phyloP scores from a whole-genome alignment of 2,797 vertebrate species.

The Tamandua tetradactyla region DNA sequence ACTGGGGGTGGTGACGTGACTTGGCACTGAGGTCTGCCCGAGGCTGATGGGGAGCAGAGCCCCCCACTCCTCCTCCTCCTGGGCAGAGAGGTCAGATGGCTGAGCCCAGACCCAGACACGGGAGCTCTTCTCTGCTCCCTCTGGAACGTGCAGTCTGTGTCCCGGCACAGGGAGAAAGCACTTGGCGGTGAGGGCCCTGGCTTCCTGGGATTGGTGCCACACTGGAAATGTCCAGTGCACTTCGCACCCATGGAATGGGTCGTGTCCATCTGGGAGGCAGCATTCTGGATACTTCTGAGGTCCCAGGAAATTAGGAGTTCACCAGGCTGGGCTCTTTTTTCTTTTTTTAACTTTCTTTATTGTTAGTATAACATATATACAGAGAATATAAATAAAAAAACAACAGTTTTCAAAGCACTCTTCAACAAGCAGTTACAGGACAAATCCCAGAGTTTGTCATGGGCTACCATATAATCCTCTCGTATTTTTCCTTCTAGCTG shows the following conservation, averaged over 20 bases:
- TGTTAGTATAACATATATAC: too few species aligned
- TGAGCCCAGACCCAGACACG: too few species aligned
- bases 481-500: too few species aligned
- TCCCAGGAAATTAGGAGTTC: not conserved
- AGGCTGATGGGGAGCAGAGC: not conserved
- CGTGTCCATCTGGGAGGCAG: not conserved
- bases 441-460: too few species aligned
- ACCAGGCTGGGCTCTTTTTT: too few species aligned
- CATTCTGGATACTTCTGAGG: not conserved
- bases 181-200: not conserved
- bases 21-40: not conserved
- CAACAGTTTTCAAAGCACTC: too few species aligned
- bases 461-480: too few species aligned
- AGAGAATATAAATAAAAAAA: too few species aligned
- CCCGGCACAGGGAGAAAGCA: not conserved
- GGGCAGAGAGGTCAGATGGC: not conserved
- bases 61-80: too few species aligned
- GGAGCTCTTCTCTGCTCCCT: not conserved
- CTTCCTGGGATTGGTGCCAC: not conserved
- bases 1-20: not conserved
- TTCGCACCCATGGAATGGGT: not conserved
- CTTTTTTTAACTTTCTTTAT: too few species aligned
- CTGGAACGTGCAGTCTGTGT: accelerated
- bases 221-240: not conserved
- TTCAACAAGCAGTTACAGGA: too few species aligned